Evolutionary conservation across 2,888 invertebrate genomes (phyloP), one percentile per base, ranked within the genome.

Genomic region (Andrena marginata): DNA sequence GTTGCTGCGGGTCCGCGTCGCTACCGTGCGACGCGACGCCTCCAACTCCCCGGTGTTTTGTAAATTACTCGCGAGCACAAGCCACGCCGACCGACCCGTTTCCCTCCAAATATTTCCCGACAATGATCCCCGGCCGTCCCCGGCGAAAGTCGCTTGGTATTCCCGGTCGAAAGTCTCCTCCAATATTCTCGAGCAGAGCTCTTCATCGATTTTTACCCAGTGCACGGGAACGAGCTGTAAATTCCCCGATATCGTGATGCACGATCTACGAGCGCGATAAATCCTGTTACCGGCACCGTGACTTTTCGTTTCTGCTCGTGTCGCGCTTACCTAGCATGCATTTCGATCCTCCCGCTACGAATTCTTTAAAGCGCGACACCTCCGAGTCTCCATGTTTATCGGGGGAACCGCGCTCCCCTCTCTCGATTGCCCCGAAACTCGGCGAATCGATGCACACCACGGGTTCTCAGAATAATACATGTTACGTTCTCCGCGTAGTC

Each of bases 211-310:
- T 87, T 83, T 84, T 83, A 62, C 74, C 83, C 65, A 63, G 74
- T 74, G 80, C 82, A 73, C 75, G 74, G 82, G 70, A 73, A 76
- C 87, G 73, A 87, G 78, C 80, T 81, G 87, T 87, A 87, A 85
- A 87, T 87, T 81, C 85, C 54, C 80, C 85, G 84, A 77, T 86
- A 87, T 86, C 86, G 86, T 85, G 85, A 87, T 87, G 84, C 85
- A 87, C 87, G 87, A 87, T 87, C 87, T 79, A 86, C 80, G 85
- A 81, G 85, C 79, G 77, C 87, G 82, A 87, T 87, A 87, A 87
- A 87, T 87, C 88, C 81, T 78, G 86, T 78, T 87, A 85, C 83
- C 75, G 70, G 69, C 48, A 56, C 70, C 85, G 77, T 82, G 82
- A 84, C 86, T 88, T 79, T 85, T 85, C 82, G 81, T 82, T 82